Evolutionary conservation across 2,888 invertebrate species (phyloP).

Genomic region (Trichopoda pennipes): DNA sequence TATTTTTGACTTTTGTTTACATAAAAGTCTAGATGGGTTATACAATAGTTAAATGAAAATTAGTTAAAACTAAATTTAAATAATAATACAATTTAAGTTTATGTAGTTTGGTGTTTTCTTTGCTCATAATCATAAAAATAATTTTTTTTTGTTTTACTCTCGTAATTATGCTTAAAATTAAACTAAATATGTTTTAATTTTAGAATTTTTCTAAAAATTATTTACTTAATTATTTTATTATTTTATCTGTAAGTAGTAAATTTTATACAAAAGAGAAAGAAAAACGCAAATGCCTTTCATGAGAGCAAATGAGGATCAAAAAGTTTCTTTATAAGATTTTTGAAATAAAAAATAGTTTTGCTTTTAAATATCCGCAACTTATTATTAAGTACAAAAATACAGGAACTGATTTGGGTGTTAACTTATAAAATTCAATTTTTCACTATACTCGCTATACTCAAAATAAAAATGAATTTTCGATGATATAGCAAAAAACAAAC

Average conservation of each 20-base stretch:
- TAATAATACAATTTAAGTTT: conserved; percentile 64
- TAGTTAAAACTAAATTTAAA: conserved; percentile 56
- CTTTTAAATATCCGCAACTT: background rate
- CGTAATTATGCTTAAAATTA: conserved; percentile 56
- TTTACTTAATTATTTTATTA: conserved; percentile 46
- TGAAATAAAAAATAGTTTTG: background rate
- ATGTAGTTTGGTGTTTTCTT: conserved; percentile 70
- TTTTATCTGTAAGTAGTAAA: conserved; percentile 42
- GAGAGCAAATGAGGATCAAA: conserved; percentile 52
- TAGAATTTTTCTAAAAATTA: conserved; percentile 58
- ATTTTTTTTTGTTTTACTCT: conserved; percentile 31
- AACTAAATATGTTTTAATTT: conserved; percentile 69
- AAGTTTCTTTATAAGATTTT: background rate
- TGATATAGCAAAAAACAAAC: too few relatives aligned
- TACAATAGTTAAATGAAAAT: conserved; percentile 46
- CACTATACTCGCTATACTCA: background rate
- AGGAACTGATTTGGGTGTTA: conserved; percentile 27
- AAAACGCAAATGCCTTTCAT: conserved; percentile 62
- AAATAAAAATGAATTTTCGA: too few relatives aligned
- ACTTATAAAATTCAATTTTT: background rate
- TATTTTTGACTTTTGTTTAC: conserved; percentile 56
- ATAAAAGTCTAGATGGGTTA: conserved; percentile 56
- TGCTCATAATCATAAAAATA: conserved; percentile 57
- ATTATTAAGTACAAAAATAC: conserved; percentile 13
- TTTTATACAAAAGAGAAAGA: conserved; percentile 52